Percentiles rank a stretch among this genome's conserved stretches.
These are phyloP conservation scores for Corbicula japonica DNA, from an alignment of 2,888 invertebrate genomes.

Conservation along the genomic window DNA sequence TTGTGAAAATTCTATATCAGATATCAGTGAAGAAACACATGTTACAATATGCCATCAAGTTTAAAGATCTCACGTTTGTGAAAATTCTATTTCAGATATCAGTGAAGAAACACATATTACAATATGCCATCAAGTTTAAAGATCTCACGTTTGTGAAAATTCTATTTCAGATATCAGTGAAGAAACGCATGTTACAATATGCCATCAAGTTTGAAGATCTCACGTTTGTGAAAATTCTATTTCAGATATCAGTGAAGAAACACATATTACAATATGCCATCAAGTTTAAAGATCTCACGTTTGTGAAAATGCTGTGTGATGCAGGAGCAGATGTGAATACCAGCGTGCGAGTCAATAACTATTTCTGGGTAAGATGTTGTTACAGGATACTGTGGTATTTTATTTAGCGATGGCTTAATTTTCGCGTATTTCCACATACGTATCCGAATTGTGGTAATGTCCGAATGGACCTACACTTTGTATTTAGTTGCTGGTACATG, in stretches of 20 bases:
- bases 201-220: background rate
- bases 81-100: constrained; percentile 65
- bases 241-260: constrained; percentile 73
- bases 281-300: constrained; percentile 65
- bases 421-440: no score
- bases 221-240: constrained; percentile 14
- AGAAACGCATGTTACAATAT: background rate
- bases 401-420: background rate
- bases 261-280: constrained; percentile 83
- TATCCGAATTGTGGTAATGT: no score
- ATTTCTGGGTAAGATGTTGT: constrained; percentile 75
- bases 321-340: constrained; percentile 81
- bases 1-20: no score
- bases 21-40: no score
- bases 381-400: background rate
- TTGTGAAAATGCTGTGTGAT: constrained; percentile 79
- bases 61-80: no score
- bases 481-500: no score
- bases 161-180: background rate
- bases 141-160: constrained; percentile 41
- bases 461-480: no score
- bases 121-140: constrained; percentile 75
- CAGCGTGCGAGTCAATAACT: constrained; percentile 75
- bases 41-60: no score
- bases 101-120: constrained; percentile 76